Percentiles rank a stretch among this genome's conserved stretches.
phyloP scores from a whole-genome alignment of 2,797 vertebrate genomes.

The Enteromius unitaeniatus region DNA sequence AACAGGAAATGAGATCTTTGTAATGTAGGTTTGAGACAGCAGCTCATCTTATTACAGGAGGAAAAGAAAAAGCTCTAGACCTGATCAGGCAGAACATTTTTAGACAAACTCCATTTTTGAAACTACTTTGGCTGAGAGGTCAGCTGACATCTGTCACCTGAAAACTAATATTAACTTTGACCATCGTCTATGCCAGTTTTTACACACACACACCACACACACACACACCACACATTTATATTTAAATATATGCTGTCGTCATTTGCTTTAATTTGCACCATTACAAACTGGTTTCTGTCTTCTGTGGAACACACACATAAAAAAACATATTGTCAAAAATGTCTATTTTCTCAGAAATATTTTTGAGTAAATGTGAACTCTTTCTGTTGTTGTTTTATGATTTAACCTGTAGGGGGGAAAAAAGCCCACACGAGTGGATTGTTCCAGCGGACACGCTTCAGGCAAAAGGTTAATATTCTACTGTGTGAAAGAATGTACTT shows the following conservation, averaged over 20 bases:
- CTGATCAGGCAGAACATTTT: neutral
- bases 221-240: no score
- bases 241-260: neutral
- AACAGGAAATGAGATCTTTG: slow-evolving; percentile 83
- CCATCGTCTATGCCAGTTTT: neutral
- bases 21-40: slow-evolving; percentile 74
- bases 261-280: neutral
- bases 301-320: neutral
- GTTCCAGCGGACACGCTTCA: neutral
- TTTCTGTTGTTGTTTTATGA: neutral
- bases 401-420: neutral
- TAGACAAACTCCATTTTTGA: neutral
- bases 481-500: neutral
- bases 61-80: neutral
- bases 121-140: neutral
- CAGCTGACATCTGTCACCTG: neutral
- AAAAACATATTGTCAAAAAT: neutral
- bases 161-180: neutral
- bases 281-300: neutral
- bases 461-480: neutral
- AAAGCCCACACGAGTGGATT: neutral
- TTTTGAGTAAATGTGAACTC: no score
- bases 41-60: slow-evolving; percentile 5
- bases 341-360: neutral
- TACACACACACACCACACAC: no score